Conservation (phyloP, 2,888 invertebrate genomes). For the Standfussiana lucernea region DNA sequence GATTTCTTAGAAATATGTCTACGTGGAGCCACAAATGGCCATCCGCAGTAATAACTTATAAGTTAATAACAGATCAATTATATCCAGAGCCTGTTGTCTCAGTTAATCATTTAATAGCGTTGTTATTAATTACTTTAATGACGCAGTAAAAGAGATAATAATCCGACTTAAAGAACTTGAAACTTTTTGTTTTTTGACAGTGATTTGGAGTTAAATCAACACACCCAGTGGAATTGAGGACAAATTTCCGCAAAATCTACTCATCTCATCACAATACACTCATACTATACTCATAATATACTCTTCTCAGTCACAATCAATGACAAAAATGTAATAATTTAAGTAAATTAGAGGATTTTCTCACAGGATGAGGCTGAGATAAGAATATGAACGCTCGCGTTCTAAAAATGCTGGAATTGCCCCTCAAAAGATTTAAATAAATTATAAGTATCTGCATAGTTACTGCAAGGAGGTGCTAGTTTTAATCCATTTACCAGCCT, state of each 20-base stretch:
- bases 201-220: too few relatives aligned
- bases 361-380: not conserved
- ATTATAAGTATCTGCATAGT: not conserved
- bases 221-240: not conserved
- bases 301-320: not conserved
- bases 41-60: not conserved
- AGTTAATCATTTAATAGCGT: slow-evolving; percentile 4
- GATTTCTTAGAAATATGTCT: not conserved
- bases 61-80: slow-evolving; percentile 25
- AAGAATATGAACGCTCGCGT: not conserved
- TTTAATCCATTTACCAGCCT: slow-evolving; percentile 38
- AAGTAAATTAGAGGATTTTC: not conserved
- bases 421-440: not conserved
- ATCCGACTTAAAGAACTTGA: too few relatives aligned
- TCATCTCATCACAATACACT: too few relatives aligned
- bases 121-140: slow-evolving; percentile 13
- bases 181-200: too few relatives aligned
- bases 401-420: not conserved
- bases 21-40: not conserved
- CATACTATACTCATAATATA: too few relatives aligned
- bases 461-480: not conserved
- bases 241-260: not conserved
- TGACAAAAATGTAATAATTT: not conserved
- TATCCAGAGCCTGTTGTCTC: not conserved
- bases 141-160: not conserved